phyloP scores from a whole-genome alignment of 2,888 invertebrate genomes.

The Eristalis pertinax region DNA sequence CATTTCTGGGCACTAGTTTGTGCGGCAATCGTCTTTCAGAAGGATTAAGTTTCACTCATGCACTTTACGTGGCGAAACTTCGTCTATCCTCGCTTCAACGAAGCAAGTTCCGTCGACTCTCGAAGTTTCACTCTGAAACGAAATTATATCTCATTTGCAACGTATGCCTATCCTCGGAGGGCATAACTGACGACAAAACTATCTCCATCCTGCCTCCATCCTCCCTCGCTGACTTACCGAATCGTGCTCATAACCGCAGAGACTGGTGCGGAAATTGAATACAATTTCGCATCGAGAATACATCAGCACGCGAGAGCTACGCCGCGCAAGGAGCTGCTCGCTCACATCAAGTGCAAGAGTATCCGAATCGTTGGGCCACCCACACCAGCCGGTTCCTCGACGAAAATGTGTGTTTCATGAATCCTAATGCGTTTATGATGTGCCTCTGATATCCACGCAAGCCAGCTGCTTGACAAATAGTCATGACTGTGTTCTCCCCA shows the following conservation, averaged over 20 bases:
- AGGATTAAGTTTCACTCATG: too few species aligned
- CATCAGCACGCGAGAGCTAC: neutral
- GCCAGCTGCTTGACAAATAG: neutral
- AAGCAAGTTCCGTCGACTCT: too few species aligned
- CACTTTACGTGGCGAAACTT: too few species aligned
- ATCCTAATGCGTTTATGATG: conserved; percentile 47
- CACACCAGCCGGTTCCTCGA: neutral
- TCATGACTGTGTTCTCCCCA: neutral
- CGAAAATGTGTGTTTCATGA: conserved; percentile 24
- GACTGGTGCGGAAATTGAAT: neutral
- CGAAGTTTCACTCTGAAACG: too few species aligned
- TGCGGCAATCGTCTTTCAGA: too few species aligned
- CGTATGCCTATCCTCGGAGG: too few species aligned
- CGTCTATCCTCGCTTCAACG: too few species aligned
- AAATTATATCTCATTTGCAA: too few species aligned
- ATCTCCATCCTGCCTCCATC: neutral
- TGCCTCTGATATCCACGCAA: conserved; percentile 14
- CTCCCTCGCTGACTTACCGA: neutral
- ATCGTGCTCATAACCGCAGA: neutral
- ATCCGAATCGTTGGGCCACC: neutral
- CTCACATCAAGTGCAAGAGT: neutral
- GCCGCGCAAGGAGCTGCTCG: too few species aligned
- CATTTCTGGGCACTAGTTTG: too few species aligned
- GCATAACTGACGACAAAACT: too few species aligned
- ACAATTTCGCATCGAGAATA: neutral